Percentiles rank a stretch among this genome's conserved stretches.
These are phyloP conservation scores for Bombycilla garrulus DNA, from an alignment of 2,113 vertebrate species.

Conservation along the genomic window DNA sequence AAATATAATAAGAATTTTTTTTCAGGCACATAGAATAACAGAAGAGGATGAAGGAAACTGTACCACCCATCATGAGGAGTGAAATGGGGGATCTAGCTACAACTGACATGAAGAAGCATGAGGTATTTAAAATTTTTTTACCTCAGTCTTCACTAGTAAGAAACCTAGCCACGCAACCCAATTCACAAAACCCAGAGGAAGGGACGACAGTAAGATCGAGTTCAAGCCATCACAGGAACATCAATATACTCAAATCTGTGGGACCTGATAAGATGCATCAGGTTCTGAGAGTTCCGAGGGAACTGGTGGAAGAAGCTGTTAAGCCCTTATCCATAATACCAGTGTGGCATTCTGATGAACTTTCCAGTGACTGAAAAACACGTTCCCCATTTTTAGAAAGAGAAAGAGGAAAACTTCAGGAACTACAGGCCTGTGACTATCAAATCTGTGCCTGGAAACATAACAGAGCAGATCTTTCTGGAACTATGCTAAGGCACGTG, in stretches of 20 bases:
- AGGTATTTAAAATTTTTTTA: not conserved
- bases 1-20: not conserved
- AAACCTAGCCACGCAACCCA: too few relatives aligned
- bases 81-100: not conserved
- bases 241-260: not conserved
- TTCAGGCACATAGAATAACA: not conserved
- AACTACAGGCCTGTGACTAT: not conserved
- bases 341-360: not conserved
- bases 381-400: not conserved
- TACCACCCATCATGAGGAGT: rapidly evolving
- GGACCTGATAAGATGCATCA: not conserved
- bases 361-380: not conserved
- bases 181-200: not conserved
- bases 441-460: not conserved
- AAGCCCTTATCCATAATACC: not conserved
- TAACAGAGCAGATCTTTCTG: not conserved
- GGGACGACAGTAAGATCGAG: not conserved
- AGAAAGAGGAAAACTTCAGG: not conserved
- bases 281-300: not conserved
- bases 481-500: not conserved
- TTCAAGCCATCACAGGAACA: not conserved
- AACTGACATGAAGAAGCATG: not conserved
- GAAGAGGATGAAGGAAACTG: not conserved
- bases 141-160: not conserved
- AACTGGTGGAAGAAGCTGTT: not conserved